Percentiles rank a stretch among this genome's conserved stretches.
Evolutionary conservation across 2,113 vertebrate species (phyloP).

Genomic region (Orthochromis malagaraziensis): DNA sequence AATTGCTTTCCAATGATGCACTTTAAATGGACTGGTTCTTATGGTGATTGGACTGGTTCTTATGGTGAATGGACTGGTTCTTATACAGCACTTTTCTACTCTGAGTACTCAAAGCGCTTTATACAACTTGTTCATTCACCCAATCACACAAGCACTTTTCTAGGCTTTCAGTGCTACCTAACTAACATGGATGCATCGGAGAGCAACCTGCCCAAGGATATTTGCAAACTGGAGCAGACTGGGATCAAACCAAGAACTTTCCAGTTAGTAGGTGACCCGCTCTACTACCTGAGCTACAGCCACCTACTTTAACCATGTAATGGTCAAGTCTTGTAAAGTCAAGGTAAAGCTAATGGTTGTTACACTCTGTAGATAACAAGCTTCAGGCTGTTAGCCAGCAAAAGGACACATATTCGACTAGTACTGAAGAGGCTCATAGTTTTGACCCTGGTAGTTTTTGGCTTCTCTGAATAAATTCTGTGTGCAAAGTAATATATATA

Average conservation of each 20-base stretch:
- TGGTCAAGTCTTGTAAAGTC: not conserved
- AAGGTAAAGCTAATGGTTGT: not conserved
- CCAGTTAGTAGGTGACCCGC: not conserved
- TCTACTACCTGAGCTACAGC: not conserved
- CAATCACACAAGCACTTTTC: not conserved
- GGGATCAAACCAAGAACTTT: not conserved
- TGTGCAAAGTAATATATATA: not conserved
- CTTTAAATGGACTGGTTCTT: not conserved
- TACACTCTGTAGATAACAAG: not conserved
- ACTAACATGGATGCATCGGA: not conserved
- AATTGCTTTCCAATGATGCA: not conserved
- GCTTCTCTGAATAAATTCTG: not conserved
- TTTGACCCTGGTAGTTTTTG: not conserved
- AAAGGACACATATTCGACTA: not conserved
- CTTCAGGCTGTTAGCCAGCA: not conserved
- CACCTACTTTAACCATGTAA: not conserved
- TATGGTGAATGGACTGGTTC: not conserved
- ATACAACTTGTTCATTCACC: not conserved
- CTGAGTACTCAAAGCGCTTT: accelerated
- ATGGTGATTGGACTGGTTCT: not conserved
- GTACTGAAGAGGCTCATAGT: not conserved
- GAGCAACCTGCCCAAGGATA: not conserved
- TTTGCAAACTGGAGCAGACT: not conserved
- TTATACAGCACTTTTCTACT: not conserved
- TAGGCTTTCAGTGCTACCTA: not conserved